Percentiles rank a stretch among this genome's conserved stretches.
These are phyloP conservation scores for Isichthys henryi DNA, from an alignment of 2,113 vertebrate genomes.

Conservation along the genomic window DNA sequence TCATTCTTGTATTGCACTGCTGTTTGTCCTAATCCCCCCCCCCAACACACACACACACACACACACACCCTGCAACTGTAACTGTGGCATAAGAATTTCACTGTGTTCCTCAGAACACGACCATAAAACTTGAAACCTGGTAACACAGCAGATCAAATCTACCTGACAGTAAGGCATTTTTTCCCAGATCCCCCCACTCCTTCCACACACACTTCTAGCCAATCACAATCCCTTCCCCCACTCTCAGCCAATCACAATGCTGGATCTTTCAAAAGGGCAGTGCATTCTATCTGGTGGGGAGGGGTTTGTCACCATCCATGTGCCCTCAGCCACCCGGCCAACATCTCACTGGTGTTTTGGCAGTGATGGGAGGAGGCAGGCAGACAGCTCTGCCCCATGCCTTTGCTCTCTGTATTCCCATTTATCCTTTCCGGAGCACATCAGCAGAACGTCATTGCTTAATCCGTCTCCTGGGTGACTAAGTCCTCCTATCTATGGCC, in stretches of 20 bases:
- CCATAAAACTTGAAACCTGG: neutral
- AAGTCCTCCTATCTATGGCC: neutral
- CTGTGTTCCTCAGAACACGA: neutral
- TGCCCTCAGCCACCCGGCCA: conserved; percentile 32
- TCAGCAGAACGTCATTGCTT: neutral
- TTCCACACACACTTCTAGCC: conserved; percentile 13
- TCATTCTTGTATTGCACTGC: neutral
- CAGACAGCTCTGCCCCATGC: neutral
- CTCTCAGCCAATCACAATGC: conserved; percentile 26
- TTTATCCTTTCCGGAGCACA: neutral
- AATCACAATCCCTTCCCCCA: conserved; percentile 23
- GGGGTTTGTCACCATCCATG: conserved; percentile 40
- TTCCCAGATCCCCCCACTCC: neutral
- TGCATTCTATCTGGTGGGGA: conserved; percentile 58
- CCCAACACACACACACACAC: no score
- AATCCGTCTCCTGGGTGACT: neutral
- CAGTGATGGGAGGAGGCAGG: conserved; percentile 27
- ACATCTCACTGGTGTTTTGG: conserved; percentile 34
- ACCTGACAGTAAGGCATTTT: neutral
- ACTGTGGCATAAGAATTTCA: neutral
- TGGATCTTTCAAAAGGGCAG: conserved; percentile 44
- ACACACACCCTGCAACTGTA: neutral
- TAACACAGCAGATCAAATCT: neutral
- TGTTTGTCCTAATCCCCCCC: neutral
- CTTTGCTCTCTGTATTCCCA: neutral